Base-by-base conservation (phyloP, 2,888 invertebrate species). In the Caenorhabditis sulstoni region DNA sequence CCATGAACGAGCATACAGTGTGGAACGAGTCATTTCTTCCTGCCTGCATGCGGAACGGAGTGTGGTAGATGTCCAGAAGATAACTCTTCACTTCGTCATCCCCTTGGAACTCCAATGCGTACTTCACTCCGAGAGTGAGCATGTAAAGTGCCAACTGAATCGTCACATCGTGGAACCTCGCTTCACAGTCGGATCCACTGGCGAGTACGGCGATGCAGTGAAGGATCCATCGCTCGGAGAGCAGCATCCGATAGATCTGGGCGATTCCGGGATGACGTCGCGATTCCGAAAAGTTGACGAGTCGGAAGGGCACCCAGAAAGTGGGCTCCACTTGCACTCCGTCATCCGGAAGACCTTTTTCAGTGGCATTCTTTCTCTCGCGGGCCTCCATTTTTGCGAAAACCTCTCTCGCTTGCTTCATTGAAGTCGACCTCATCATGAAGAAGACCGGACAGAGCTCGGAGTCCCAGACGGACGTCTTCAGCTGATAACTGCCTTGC, bases 71-170 rank as follows among this genome's bases (percentile, higher is more conserved):
- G 7, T 22, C 23, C 11, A 16, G 23, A 44, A 78, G 37, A 16
- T 57, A 23, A 3, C 23, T 11, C 37, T 44, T 47, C 14, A 41
- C 29, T 3, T 57, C 35, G 4, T 66, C 44, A 20, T 37, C 41
- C 9, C 68, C 68, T 7, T 39, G 16, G 35, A 23, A 70, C 14
- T 35, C 14, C 23, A 58, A 20, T 1, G 55, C 74, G 39, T 62
- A 79, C 37, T 74, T 74, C 9, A 82, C 82, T 7, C 74, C 61
- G 9, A 86, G 37, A 1, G 85, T 79, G 18, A 88, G 57, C 52
- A 88, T 57, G 57, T 86, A 88, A 14, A 88, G 73, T 9, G 85
- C 79, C 55, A 87, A 65, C 61, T 88, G 87, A 4, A 86, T 52
- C 1, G 85, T 81, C 11, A 64, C 68, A n/a, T 83, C 81, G 61